Percentiles rank a stretch among this genome's conserved stretches.
Evolutionary conservation across 2,113 vertebrate species (phyloP).

Genomic region (Apodemus speciosus): DNA sequence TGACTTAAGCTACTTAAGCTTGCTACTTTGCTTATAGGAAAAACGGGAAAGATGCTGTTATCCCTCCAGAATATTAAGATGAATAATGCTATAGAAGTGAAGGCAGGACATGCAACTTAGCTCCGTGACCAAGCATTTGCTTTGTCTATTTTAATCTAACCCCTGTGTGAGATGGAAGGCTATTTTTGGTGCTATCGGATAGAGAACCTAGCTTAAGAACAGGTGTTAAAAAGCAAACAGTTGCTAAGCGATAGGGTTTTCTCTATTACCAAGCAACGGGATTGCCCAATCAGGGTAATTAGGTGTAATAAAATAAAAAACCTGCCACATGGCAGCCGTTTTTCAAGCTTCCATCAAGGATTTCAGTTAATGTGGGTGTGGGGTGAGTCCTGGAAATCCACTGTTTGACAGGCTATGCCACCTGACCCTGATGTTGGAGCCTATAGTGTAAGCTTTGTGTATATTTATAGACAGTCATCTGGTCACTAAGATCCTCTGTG

Average conservation of each 20-base stretch:
- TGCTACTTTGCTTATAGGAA: background rate
- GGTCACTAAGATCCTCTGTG: background rate
- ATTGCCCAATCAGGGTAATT: background rate
- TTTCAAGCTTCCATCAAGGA: background rate
- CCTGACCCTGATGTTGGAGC: background rate
- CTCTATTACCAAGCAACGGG: constrained; percentile 19
- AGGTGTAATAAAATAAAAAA: background rate
- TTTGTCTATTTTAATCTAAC: constrained; percentile 1
- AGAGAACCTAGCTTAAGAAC: background rate
- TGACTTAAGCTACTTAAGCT: background rate
- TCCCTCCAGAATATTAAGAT: background rate
- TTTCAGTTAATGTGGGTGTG: background rate
- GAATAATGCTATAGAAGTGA: background rate
- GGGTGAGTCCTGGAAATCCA: background rate
- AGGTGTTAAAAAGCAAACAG: constrained; percentile 34
- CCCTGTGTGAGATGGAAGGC: background rate
- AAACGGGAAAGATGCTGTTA: background rate
- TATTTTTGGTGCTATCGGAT: constrained; percentile 21
- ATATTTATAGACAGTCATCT: background rate
- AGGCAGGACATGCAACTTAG: background rate
- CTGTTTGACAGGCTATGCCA: background rate
- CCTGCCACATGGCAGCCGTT: background rate
- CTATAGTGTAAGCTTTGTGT: background rate
- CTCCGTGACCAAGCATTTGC: no score
- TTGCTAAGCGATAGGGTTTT: constrained; percentile 1